A percentile compares a stretch with the other conserved stretches of the same genome.
phyloP scores from a whole-genome alignment of 2,888 invertebrate species.

The Cylindroiulus punctatus region DNA sequence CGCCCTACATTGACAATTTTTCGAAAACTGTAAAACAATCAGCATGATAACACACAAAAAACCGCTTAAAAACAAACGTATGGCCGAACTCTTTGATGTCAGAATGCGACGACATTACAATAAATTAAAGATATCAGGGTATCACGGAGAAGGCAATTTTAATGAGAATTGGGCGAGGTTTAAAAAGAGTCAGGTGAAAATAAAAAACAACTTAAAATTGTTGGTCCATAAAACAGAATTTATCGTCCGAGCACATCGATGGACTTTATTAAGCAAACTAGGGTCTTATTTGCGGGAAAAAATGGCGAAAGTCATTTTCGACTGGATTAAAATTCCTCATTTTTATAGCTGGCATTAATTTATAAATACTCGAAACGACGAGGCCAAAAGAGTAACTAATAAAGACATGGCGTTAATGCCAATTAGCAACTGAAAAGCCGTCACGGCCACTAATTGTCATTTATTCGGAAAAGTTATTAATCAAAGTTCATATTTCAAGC shows the following conservation, averaged over 20 bases:
- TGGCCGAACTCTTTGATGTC: slow-evolving; percentile 33
- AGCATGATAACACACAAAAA: neutral
- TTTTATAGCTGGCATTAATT: neutral
- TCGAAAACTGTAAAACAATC: neutral
- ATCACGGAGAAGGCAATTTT: neutral
- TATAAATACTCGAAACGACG: neutral
- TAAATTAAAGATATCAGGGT: slow-evolving; percentile 24
- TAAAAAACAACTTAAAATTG: neutral
- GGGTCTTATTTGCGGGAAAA: neutral
- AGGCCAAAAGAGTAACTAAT: neutral
- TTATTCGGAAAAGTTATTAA: neutral
- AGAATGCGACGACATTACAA: slow-evolving; percentile 21
- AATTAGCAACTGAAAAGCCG: neutral
- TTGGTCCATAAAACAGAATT: slow-evolving; percentile 14
- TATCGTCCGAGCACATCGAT: neutral
- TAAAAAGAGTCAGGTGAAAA: neutral
- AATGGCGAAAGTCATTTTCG: neutral
- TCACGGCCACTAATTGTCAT: slow-evolving; percentile 7
- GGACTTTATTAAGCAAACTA: neutral
- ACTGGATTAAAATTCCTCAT: neutral
- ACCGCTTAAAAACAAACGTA: neutral
- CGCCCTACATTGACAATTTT: neutral
- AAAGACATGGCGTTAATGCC: neutral
- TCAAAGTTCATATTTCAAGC: neutral
- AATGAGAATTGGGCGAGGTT: slow-evolving; percentile 34